A percentile compares a stretch with the other conserved stretches of the same genome.
Evolutionary conservation across 2,113 vertebrate species (phyloP).

Genomic region (Pavo muticus): DNA sequence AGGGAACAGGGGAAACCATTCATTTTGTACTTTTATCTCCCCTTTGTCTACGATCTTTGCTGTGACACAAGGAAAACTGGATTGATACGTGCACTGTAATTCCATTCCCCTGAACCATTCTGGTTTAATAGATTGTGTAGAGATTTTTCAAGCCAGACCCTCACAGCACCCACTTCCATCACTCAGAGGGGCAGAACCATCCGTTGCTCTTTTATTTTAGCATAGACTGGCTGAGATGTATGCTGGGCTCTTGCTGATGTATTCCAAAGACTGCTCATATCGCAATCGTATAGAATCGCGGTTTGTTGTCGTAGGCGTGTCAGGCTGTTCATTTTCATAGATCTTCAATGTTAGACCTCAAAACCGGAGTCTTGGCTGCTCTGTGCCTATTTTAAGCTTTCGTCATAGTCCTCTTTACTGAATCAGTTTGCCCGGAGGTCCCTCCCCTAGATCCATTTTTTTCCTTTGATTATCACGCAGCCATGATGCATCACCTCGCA

Average conservation of each 20-base stretch:
- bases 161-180: background rate
- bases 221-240: background rate
- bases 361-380: constrained; percentile 34
- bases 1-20: constrained; percentile 39
- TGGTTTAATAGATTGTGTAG: background rate
- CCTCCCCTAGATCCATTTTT: background rate
- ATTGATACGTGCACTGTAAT: background rate
- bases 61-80: constrained; percentile 41
- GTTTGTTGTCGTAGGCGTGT: constrained; percentile 46
- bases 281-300: background rate
- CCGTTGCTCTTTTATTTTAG: constrained; percentile 31
- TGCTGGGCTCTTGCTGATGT: background rate
- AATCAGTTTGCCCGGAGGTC: background rate
- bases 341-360: constrained; percentile 35
- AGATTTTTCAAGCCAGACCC: background rate
- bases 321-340: constrained; percentile 60
- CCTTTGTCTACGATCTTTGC: constrained; percentile 60
- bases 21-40: constrained; percentile 43
- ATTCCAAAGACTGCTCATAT: constrained; percentile 39
- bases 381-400: constrained; percentile 33
- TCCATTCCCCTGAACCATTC: background rate
- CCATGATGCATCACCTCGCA: fast-evolving
- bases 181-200: background rate
- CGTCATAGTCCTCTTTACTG: constrained; percentile 19
- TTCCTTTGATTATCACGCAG: background rate